Conservation (phyloP, 2,888 invertebrate species). For the Creontiades dilutus region DNA sequence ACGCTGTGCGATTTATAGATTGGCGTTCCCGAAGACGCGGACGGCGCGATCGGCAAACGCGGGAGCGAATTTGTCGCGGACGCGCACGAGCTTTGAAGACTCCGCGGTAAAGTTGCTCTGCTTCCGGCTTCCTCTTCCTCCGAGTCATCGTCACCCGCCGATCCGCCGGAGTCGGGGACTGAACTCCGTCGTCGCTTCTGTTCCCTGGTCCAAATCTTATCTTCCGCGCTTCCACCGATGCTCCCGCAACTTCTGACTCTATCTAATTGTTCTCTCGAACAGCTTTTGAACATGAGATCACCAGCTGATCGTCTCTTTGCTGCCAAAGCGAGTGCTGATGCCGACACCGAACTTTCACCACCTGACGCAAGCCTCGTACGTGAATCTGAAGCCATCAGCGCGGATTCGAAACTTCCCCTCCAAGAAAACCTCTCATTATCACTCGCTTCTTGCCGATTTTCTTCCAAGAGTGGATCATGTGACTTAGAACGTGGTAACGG, state of each 20-base stretch:
- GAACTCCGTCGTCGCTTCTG: constrained; percentile 80
- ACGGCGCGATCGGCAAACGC: constrained; percentile 87
- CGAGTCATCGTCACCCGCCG: constrained; percentile 81
- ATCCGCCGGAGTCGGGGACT: constrained; percentile 82
- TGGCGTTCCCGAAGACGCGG: constrained; percentile 78
- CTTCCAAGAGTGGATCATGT: constrained; percentile 87
- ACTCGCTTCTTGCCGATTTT: constrained; percentile 85
- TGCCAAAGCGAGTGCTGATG: constrained; percentile 84
- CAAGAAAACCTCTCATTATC: constrained; percentile 94
- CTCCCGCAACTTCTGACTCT: constrained; percentile 90
- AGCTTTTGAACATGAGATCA: constrained; percentile 88
- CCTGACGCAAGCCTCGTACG: constrained; percentile 83
- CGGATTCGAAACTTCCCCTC: constrained; percentile 96
- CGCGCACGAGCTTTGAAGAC: constrained; percentile 79
- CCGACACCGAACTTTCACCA: constrained; percentile 82
- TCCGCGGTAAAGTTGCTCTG: constrained; percentile 83
- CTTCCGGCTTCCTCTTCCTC: constrained; percentile 80
- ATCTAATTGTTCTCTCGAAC: constrained; percentile 87
- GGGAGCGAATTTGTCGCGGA: constrained; percentile 84
- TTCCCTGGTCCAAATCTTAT: constrained; percentile 77
- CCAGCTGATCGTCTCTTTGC: constrained; percentile 90
- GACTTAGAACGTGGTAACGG: constrained; percentile 89
- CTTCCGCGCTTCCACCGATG: constrained; percentile 86
- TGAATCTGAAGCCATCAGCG: constrained; percentile 91
- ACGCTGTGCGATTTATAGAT: constrained; percentile 85